Evolutionary conservation across 1,140 invertebrate species (phyloP).

Genomic region (Drosophila sturtevanti): DNA sequence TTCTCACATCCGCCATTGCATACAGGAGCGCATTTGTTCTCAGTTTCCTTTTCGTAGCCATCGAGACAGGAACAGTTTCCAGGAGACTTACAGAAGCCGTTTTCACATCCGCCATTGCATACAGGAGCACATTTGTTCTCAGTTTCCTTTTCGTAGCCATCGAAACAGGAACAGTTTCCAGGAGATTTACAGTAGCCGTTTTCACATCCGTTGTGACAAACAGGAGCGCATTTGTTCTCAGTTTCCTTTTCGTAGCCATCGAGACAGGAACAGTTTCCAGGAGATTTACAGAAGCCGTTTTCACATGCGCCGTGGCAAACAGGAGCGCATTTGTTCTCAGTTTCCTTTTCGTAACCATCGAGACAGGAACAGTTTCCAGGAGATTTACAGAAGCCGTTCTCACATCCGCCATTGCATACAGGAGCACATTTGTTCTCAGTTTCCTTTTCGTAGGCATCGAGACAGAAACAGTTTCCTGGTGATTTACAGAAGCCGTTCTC

Average conservation of each 20-base stretch:
- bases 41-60: constrained; percentile 9
- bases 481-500: constrained; percentile 20
- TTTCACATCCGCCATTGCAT: constrained; percentile 8
- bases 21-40: constrained; percentile 14
- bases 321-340: not conserved
- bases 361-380: constrained; percentile 1
- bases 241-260: not conserved
- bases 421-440: constrained; percentile 24
- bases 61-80: constrained; percentile 14
- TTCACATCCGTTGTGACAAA: constrained; percentile 15
- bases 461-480: constrained; percentile 17
- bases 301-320: constrained; percentile 18
- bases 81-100: constrained; percentile 14
- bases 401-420: constrained; percentile 1
- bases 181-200: constrained; percentile 23
- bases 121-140: constrained; percentile 11
- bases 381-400: constrained; percentile 11
- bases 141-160: not conserved
- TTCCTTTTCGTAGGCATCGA: not conserved
- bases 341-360: not conserved
- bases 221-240: constrained; percentile 12
- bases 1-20: constrained; percentile 32
- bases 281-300: constrained; percentile 19
- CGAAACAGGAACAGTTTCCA: constrained; percentile 20
- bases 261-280: constrained; percentile 11